Percentiles rank a stretch among this genome's conserved stretches.
phyloP scores from a whole-genome alignment of 2,113 vertebrate genomes.

The Otolemur garnettii region DNA sequence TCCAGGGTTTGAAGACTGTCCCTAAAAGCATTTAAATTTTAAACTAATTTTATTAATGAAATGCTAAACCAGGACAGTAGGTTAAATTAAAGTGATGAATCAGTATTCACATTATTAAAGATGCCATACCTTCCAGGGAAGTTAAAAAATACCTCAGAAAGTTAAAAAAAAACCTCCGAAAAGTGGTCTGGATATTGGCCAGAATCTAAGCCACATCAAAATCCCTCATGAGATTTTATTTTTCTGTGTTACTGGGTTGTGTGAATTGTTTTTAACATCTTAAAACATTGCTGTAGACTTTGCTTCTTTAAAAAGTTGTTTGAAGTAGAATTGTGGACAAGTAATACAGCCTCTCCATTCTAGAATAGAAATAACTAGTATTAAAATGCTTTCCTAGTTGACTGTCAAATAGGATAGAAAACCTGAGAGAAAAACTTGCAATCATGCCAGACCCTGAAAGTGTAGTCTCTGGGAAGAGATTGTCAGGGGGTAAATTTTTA shows the following conservation, averaged over 20 bases:
- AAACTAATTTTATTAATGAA: background rate
- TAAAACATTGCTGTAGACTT: background rate
- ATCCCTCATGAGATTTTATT: background rate
- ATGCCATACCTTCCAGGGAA: background rate
- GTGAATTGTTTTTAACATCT: background rate
- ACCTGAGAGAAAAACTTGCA: background rate
- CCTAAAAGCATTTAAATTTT: constrained; percentile 7
- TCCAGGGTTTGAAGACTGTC: background rate
- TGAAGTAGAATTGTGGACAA: background rate
- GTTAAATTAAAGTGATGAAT: constrained; percentile 33
- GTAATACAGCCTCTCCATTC: background rate
- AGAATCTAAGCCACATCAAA: background rate
- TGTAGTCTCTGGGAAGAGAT: background rate
- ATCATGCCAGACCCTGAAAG: background rate
- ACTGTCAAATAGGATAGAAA: background rate
- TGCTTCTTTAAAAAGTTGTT: background rate
- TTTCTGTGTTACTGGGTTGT: background rate
- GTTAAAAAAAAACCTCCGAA: background rate
- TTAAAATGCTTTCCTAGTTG: background rate
- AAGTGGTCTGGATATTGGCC: background rate
- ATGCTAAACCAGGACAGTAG: background rate
- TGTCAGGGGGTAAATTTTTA: background rate
- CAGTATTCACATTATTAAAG: background rate
- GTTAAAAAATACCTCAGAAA: background rate
- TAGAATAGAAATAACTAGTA: constrained; percentile 10